These are phyloP conservation scores for Ictalurus furcatus DNA, from an alignment of 2,113 vertebrate species.

Conservation along the genomic window DNA sequence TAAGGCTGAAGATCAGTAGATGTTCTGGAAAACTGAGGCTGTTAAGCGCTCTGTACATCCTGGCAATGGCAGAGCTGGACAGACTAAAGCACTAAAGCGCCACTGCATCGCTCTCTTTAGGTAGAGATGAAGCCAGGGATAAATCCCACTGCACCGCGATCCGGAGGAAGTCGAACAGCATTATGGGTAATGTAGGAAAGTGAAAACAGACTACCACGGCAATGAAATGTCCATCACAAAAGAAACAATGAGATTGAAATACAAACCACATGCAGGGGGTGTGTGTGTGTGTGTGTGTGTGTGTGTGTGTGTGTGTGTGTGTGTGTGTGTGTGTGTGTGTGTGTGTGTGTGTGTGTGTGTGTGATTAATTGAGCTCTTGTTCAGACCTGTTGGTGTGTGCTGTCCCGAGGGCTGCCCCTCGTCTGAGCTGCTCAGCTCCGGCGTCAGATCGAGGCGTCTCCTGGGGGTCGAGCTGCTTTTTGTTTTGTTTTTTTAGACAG, in stretches of 20 bases:
- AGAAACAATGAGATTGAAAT: not conserved
- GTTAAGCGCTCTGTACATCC: too few relatives aligned
- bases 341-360: conserved; percentile 27
- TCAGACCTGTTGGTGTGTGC: conserved; percentile 61
- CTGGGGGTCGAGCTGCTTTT: conserved; percentile 51
- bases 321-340: not conserved
- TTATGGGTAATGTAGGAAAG: not conserved
- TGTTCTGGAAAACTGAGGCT: too few relatives aligned
- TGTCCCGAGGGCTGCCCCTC: conserved; percentile 31
- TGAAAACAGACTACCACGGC: not conserved
- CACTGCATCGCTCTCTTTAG: not conserved
- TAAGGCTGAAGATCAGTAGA: too few relatives aligned
- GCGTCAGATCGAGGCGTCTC: conserved; percentile 60
- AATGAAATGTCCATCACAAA: not conserved
- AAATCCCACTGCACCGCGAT: not conserved
- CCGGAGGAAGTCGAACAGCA: not conserved
- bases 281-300: conserved; percentile 28
- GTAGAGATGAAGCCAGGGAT: too few relatives aligned
- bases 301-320: conserved; percentile 17
- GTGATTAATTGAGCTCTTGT: conserved; percentile 31
- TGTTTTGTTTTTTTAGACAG: not conserved
- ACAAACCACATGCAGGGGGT: not conserved
- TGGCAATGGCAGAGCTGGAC: not conserved
- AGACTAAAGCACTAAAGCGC: not conserved
- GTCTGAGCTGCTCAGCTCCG: conserved; percentile 44